Percentiles rank a stretch among this genome's conserved stretches.
phyloP scores from a whole-genome alignment of 2,888 invertebrate species.

The Formica aserva region DNA sequence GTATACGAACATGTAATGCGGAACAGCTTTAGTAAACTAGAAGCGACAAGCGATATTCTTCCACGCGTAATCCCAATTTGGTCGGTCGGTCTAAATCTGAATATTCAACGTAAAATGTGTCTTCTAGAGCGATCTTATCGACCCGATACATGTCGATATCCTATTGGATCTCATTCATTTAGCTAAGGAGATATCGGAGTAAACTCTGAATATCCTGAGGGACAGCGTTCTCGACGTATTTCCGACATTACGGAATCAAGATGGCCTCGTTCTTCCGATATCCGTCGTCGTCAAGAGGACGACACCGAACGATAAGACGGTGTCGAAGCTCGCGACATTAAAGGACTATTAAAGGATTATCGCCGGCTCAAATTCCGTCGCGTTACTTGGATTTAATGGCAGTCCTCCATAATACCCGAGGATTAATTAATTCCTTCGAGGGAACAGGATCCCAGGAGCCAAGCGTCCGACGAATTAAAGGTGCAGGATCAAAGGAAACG shows the following conservation, averaged over 20 bases:
- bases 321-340: conserved; percentile 53
- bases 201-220: conserved; percentile 50
- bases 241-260: conserved; percentile 65
- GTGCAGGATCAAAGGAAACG: conserved; percentile 9
- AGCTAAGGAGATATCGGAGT: conserved; percentile 31
- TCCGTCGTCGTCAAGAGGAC: conserved; percentile 39
- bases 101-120: conserved; percentile 21
- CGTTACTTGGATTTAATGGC: conserved; percentile 55
- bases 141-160: conserved; percentile 33
- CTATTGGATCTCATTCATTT: conserved; percentile 51
- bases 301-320: conserved; percentile 48
- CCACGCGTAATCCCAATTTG: not conserved
- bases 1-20: not conserved
- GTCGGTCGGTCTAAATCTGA: not conserved
- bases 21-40: not conserved
- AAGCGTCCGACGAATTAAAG: conserved; percentile 38
- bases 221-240: conserved; percentile 43
- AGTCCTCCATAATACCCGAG: conserved; percentile 46
- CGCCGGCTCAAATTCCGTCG: conserved; percentile 50
- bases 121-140: conserved; percentile 31
- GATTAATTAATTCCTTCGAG: conserved; percentile 54
- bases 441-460: conserved; percentile 21
- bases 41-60: not conserved
- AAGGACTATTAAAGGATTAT: conserved; percentile 57
- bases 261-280: conserved; percentile 57